Percentiles rank a stretch among this genome's conserved stretches.
Evolutionary conservation across 2,113 vertebrate species (phyloP).

Genomic region (Reinhardtius hippoglossoides): DNA sequence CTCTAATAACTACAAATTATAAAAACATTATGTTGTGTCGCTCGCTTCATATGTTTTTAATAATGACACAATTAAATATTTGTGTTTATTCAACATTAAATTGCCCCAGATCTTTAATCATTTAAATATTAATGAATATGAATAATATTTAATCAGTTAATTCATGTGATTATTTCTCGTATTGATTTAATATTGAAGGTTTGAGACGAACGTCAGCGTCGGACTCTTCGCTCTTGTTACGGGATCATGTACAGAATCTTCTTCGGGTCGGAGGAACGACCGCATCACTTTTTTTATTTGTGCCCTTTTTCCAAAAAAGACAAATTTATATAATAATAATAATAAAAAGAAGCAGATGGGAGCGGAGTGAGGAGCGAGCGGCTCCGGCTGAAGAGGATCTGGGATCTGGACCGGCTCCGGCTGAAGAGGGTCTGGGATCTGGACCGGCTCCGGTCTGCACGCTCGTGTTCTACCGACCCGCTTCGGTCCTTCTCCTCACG

Average conservation of each 20-base stretch:
- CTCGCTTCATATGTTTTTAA: too few species aligned
- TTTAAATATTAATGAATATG: too few species aligned
- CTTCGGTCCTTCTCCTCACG: slow-evolving; percentile 49
- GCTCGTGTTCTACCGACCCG: slow-evolving; percentile 29
- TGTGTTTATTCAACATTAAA: too few species aligned
- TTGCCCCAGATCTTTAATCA: too few species aligned
- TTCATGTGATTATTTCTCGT: not conserved
- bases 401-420: too few species aligned
- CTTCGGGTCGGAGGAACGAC: slow-evolving; percentile 5
- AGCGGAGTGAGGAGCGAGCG: not conserved
- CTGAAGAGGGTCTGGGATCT: not conserved
- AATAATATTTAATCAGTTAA: too few species aligned
- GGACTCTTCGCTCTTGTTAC: not conserved
- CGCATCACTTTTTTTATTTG: not conserved
- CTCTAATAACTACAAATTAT: too few species aligned
- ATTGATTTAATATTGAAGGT: slow-evolving; percentile 4
- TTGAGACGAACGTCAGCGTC: slow-evolving; percentile 4
- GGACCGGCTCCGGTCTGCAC: slow-evolving; percentile 31
- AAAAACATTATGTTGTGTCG: too few species aligned
- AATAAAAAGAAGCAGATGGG: not conserved
- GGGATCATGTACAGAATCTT: slow-evolving; percentile 7
- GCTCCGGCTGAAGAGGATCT: not conserved
- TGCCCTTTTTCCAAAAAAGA: slow-evolving; percentile 1
- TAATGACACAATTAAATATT: too few species aligned
- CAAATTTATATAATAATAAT: not conserved